A percentile compares a stretch with the other conserved stretches of the same genome.
Conservation (phyloP, 2,113 vertebrate genomes). For the Crotophaga sulcirostris region DNA sequence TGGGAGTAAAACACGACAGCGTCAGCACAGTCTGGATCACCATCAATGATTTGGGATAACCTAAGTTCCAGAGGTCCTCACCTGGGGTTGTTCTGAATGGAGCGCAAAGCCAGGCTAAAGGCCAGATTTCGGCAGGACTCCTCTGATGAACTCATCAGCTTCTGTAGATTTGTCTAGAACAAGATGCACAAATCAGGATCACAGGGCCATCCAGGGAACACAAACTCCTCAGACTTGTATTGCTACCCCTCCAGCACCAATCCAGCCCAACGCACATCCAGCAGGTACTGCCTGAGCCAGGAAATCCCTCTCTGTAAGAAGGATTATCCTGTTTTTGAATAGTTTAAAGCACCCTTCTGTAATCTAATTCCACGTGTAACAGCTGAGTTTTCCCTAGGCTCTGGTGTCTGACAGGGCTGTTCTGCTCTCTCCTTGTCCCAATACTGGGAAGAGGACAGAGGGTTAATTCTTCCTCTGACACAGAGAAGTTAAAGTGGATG, state of each 20-base stretch:
- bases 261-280: not conserved
- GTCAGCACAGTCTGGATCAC: not conserved
- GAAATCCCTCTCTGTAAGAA: not conserved
- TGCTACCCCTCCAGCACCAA: not conserved
- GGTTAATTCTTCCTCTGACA: not conserved
- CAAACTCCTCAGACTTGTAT: not conserved
- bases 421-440: not conserved
- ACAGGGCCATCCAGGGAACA: not conserved
- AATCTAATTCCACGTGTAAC: not conserved
- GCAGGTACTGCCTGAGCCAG: not conserved
- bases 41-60: not conserved
- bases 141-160: conserved; percentile 91
- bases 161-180: conserved; percentile 89
- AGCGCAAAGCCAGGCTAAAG: conserved; percentile 91
- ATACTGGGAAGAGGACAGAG: not conserved
- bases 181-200: not conserved
- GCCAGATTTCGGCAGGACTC: conserved; percentile 93
- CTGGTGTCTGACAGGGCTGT: not conserved
- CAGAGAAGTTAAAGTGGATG: not conserved
- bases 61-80: conserved; percentile 18
- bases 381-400: not conserved
- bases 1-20: conserved; percentile 40
- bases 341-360: not conserved
- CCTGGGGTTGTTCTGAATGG: conserved; percentile 94
- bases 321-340: not conserved